Base-by-base conservation (phyloP, 2,888 invertebrate genomes). In the Ophion slaviceki region DNA sequence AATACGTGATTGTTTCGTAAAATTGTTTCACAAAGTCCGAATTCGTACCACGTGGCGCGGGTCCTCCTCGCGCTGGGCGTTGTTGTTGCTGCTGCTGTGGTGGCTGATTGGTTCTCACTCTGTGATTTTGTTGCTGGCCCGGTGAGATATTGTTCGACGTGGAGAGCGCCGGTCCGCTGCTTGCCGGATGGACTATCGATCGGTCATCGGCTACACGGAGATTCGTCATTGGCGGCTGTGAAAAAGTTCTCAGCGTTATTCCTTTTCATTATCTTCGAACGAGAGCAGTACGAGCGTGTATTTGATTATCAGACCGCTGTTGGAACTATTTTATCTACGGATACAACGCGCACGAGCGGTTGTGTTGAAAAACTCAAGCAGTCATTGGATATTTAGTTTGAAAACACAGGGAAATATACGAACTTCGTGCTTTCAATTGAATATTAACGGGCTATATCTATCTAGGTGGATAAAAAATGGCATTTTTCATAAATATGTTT, bases 201-300 rank as follows among this genome's bases (percentile, higher is more conserved):
- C 94, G 92, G 62, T 93, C 94, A 20, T 94, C 94, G 70, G 92
- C 77, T 17, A 78, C 89, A 20, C 94, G 93, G 47, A 92, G 85
- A 81, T 91, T 93, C 80, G 91, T 91, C 85, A 92, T 90, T 7
- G 94, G 94, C 14, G 94, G 94, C 94, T 94, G 86, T 45, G 89
- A 89, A 87, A 76, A 71, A 81, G n/a, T 36, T 59, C 32, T 53
- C 67, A 78, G 11, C 66, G 24, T 10, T n/a, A 6, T 57, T 67
- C 28, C 24, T 20, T 14, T n/a, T 17, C 6, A 17, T n/a, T 24
- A 7, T 7, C 7, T 57, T 71, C 8, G 4, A 7, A 40, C 24
- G 14, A 24, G 53, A 53, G 14, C 53, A 14, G 53, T 53, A 11
- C 0, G 3, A 11, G 53, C 11, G 53, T 4, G 14, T 53, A 14